phyloP scores from a whole-genome alignment of 2,113 vertebrate genomes.

The Piprites chloris region DNA sequence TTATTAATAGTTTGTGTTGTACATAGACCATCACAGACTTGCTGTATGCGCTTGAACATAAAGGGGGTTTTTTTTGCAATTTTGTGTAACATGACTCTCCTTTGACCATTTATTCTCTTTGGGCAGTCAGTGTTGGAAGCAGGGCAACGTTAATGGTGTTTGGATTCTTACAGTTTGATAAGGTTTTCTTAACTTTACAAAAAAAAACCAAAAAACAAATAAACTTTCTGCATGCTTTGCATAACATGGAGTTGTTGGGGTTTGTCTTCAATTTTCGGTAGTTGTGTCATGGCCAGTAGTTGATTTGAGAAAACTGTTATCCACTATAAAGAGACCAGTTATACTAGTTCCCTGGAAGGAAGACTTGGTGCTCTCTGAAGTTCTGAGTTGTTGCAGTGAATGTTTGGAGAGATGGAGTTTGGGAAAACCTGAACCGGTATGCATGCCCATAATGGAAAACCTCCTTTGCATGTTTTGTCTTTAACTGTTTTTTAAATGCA shows the following conservation, averaged over 20 bases:
- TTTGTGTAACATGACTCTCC: neutral
- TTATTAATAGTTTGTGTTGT: constrained; percentile 73
- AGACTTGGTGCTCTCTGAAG: neutral
- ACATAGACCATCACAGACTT: constrained; percentile 13
- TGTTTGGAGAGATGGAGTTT: neutral
- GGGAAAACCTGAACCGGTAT: neutral
- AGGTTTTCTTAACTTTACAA: neutral
- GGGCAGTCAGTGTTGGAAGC: neutral
- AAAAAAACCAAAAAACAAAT: neutral
- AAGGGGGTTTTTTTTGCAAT: neutral
- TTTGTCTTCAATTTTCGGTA: constrained; percentile 37
- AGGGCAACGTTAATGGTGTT: neutral
- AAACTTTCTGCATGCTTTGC: neutral
- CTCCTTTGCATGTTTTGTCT: neutral
- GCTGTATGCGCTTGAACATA: neutral
- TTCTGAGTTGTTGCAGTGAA: neutral
- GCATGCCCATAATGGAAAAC: neutral
- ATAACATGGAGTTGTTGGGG: neutral
- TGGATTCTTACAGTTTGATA: neutral
- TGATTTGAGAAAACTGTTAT: neutral
- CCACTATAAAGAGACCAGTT: neutral
- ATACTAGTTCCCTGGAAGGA: neutral
- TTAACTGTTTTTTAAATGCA: neutral
- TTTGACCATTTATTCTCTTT: constrained; percentile 11
- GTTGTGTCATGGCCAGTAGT: neutral